phyloP scores from a whole-genome alignment of 2,888 invertebrate genomes.

The Drosophila mercatorum region DNA sequence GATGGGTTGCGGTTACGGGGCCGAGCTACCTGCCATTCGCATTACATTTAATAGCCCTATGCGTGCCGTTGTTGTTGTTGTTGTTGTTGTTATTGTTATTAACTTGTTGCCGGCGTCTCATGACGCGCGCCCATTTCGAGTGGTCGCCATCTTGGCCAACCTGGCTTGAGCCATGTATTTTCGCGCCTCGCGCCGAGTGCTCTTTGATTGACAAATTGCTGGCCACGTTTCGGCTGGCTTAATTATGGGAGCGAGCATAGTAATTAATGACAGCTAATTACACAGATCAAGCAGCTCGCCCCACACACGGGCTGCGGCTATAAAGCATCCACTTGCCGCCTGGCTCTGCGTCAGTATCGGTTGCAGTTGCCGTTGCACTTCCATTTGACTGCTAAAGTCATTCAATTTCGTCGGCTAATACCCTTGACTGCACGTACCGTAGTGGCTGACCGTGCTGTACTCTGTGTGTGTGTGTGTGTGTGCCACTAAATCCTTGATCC shows the following conservation, averaged over 20 bases:
- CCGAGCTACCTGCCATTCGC: constrained; percentile 25
- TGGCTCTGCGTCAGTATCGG: neutral
- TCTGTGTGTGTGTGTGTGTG: constrained; percentile 1
- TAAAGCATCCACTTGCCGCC: constrained; percentile 29
- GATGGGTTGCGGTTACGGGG: constrained; percentile 40
- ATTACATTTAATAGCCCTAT: constrained; percentile 71
- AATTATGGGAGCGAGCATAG: constrained; percentile 38
- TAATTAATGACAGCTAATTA: constrained; percentile 57
- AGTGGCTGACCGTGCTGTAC: constrained; percentile 29
- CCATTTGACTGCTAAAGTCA: constrained; percentile 60
- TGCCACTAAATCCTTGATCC: constrained; percentile 66
- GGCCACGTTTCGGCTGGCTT: constrained; percentile 51
- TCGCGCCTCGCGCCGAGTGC: constrained; percentile 57
- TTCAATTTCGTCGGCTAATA: constrained; percentile 66
- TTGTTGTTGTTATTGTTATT: constrained; percentile 55
- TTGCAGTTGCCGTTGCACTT: neutral
- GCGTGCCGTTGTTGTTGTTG: constrained; percentile 53
- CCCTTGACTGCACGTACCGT: constrained; percentile 41
- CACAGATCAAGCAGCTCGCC: constrained; percentile 34
- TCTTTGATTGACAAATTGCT: constrained; percentile 78
- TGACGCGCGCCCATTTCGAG: constrained; percentile 48
- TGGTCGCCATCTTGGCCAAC: constrained; percentile 37
- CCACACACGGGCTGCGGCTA: constrained; percentile 16
- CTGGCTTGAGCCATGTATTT: constrained; percentile 47
- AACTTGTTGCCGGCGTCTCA: constrained; percentile 69